Evolutionary conservation across 2,888 invertebrate species (phyloP).

Genomic region (Dasypolia templi): DNA sequence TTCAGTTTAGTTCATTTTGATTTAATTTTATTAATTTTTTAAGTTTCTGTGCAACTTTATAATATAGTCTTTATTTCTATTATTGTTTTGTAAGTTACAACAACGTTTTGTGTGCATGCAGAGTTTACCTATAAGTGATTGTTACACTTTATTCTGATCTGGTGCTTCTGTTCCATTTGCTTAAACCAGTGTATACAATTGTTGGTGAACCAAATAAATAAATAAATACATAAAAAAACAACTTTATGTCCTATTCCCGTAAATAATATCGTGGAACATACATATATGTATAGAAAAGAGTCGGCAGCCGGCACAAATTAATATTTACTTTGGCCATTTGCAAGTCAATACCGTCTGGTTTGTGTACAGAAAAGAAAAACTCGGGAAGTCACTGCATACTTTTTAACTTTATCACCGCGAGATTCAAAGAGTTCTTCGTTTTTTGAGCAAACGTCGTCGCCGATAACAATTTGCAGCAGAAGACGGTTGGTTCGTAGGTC

Average conservation of each 20-base stretch:
- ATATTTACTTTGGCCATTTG: constrained; percentile 61
- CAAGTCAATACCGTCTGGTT: constrained; percentile 54
- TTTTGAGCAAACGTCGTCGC: neutral
- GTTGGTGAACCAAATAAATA: too few species aligned
- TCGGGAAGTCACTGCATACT: constrained; percentile 2
- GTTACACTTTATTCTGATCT: too few species aligned
- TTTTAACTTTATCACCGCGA: neutral
- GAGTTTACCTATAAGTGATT: too few species aligned
- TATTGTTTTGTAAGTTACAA: too few species aligned
- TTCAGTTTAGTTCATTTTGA: too few species aligned
- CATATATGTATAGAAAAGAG: constrained; percentile 35
- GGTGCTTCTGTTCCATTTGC: too few species aligned
- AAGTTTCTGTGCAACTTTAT: too few species aligned
- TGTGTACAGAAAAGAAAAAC: constrained; percentile 36
- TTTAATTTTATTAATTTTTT: too few species aligned
- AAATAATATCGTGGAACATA: constrained; percentile 15
- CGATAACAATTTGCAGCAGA: neutral
- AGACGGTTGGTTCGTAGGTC: neutral
- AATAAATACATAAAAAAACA: too few species aligned
- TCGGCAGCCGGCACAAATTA: constrained; percentile 43
- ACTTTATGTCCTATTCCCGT: neutral
- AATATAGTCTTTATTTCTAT: too few species aligned
- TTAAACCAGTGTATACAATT: too few species aligned
- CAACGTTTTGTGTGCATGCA: too few species aligned
- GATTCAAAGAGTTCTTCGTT: neutral